A percentile compares a stretch with the other conserved stretches of the same genome.
Evolutionary conservation across 2,113 vertebrate genomes (phyloP).

Genomic region (Sapayoa aenigma): DNA sequence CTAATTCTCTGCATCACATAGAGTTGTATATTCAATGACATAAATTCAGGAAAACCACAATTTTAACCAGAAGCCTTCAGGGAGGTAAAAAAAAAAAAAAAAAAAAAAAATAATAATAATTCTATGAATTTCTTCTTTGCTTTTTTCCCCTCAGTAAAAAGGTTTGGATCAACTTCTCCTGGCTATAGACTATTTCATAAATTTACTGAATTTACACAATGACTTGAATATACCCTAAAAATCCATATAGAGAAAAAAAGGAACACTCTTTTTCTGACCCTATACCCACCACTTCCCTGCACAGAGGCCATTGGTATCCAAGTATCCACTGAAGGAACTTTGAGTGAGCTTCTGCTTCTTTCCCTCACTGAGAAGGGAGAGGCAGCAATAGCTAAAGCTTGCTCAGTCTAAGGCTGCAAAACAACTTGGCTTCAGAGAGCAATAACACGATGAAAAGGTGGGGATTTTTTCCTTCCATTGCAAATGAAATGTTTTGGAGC

Average conservation of each 20-base stretch:
- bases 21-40: neutral
- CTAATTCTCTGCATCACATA: neutral
- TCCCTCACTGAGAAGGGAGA: neutral
- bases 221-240: neutral
- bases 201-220: neutral
- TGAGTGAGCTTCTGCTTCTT: fast-evolving
- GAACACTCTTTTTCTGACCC: neutral
- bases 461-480: neutral
- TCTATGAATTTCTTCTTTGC: fast-evolving
- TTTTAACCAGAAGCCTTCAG: neutral
- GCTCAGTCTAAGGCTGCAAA: neutral
- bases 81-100: neutral
- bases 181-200: neutral
- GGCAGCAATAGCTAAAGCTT: neutral
- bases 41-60: neutral
- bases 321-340: neutral
- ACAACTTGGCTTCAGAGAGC: neutral
- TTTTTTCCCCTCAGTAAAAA: neutral
- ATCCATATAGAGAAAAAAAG: neutral
- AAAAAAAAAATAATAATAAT: neutral
- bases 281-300: neutral
- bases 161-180: neutral
- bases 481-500: neutral
- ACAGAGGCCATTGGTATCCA: neutral
- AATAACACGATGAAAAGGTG: fast-evolving